Base-by-base conservation (phyloP, 1,140 invertebrate species). In the Drosophila ficusphila region DNA sequence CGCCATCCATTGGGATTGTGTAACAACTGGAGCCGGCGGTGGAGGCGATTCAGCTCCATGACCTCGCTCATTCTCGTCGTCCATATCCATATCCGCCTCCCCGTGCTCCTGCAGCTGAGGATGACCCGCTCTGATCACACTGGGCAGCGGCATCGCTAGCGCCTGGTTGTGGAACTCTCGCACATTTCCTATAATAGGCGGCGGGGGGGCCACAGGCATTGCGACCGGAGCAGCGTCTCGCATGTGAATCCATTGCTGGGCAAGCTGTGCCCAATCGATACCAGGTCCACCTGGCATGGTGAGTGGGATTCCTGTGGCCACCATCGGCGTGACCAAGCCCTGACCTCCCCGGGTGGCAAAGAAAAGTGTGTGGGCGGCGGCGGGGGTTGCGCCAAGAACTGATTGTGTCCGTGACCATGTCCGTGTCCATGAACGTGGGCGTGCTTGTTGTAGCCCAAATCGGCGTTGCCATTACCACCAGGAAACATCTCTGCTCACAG, bases 161-260 rank as follows among this genome's bases (percentile, higher is more conserved):
- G 51, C 8, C 27, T 57, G 72, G 1, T 60, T 58, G 6, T 77
- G 76, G 34, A 78, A 85, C 14, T 70, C 74, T 9, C 69, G 49
- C 3, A 57, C 62, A 67, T 76, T 89, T 41, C 68, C 52, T 2
- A 89, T 89, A 2, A 89, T 68, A 1, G 83, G 79, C 0, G 86
- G 89, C 7, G 88, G 86, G 11, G 83, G 79, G 4, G 78, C 89
- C 41, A 76, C 33, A 8, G 76, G 61, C 52, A 81, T 60, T n/a
- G 11, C 21, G 8, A 68, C 89, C 21, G 92, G 91, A 21, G 90
- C 89, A 12, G 94, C 93, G 90, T 98, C 97, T 88, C 98, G 98
- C 97, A 98, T 98, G 89, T 96, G 96, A 67, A 99, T 99, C 98
- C 98, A 99, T 94, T 99, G 97, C 86, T 99, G 98, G 12, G 98